Percentiles rank a stretch among this genome's conserved stretches.
phyloP scores from a whole-genome alignment of 2,797 vertebrate genomes.

The Cryptoprocta ferox region DNA sequence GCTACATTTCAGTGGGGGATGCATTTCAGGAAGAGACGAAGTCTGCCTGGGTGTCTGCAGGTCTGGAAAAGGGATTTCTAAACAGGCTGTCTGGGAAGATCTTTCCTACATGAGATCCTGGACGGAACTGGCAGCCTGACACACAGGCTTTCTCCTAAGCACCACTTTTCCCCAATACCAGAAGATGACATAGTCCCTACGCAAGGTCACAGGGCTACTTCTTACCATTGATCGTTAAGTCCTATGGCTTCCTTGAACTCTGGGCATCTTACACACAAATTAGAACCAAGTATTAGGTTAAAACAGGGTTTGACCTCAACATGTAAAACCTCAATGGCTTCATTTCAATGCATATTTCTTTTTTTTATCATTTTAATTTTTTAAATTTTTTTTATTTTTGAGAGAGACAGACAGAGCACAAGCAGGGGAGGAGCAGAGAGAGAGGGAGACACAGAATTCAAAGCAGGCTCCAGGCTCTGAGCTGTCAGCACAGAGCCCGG shows the following conservation, averaged over 20 bases:
- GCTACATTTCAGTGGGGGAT: neutral
- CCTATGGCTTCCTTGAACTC: neutral
- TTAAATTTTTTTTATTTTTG: too few species aligned
- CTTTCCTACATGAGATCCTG: neutral
- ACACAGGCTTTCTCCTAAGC: neutral
- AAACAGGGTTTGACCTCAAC: slow-evolving; percentile 54
- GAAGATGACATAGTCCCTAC: neutral
- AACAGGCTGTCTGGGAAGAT: neutral
- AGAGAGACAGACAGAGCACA: too few species aligned
- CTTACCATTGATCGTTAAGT: neutral
- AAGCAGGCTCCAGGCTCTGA: too few species aligned
- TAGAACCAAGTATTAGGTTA: slow-evolving; percentile 72
- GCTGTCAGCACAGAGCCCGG: too few species aligned
- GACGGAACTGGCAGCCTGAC: neutral
- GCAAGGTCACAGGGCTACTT: neutral
- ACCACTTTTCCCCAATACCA: neutral
- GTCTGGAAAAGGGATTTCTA: neutral
- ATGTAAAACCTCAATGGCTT: neutral
- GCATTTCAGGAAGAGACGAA: neutral
- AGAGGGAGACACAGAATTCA: too few species aligned
- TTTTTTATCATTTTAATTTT: too few species aligned
- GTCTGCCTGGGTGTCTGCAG: neutral
- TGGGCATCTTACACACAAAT: neutral
- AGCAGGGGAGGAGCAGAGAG: too few species aligned
- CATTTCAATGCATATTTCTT: neutral